phyloP scores from a whole-genome alignment of 2,797 vertebrate species.

The Chiroxiphia lanceolata region DNA sequence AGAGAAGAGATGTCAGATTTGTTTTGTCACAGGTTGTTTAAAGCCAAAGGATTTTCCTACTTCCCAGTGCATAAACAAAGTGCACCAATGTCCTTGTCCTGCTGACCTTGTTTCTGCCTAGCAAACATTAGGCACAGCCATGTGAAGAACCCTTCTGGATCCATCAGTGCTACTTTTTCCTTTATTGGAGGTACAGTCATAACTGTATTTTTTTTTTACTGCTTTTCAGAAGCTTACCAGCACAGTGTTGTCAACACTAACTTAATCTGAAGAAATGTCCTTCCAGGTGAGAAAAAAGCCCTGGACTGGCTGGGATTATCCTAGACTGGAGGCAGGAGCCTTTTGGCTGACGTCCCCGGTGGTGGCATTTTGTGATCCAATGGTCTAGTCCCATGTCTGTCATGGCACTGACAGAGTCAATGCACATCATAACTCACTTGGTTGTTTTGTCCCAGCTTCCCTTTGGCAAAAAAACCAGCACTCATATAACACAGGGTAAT shows the following conservation, averaged over 20 bases:
- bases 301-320: neutral
- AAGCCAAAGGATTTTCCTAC: neutral
- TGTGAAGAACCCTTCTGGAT: neutral
- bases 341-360: neutral
- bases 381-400: accelerated
- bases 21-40: neutral
- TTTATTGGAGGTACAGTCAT: neutral
- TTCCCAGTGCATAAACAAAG: neutral
- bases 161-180: neutral
- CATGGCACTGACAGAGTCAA: neutral
- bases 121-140: neutral
- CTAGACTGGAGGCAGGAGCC: neutral
- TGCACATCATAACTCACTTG: neutral
- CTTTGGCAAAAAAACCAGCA: neutral
- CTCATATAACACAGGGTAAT: neutral
- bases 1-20: neutral
- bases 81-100: neutral
- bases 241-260: neutral
- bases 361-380: neutral
- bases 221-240: neutral
- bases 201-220: neutral
- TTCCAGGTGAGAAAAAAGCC: neutral
- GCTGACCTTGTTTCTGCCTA: neutral
- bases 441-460: neutral
- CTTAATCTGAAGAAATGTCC: neutral